Conservation (phyloP, 1,140 invertebrate species). For the Psix sp. region DNA sequence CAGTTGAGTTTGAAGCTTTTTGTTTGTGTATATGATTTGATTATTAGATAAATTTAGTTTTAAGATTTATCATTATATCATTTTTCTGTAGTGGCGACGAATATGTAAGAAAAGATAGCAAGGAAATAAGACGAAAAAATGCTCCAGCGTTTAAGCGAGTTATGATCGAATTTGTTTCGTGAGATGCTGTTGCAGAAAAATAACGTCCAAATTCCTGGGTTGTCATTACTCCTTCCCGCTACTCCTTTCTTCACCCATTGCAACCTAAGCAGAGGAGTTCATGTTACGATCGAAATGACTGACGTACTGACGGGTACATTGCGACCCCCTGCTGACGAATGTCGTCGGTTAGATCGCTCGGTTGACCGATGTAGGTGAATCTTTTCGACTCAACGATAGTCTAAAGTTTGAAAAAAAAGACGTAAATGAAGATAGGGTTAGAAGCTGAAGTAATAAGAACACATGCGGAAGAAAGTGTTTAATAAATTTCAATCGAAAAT, state of each 20-base stretch:
- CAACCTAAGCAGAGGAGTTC: constrained; percentile 59
- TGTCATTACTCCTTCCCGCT: constrained; percentile 54
- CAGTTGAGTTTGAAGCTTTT: too few species aligned
- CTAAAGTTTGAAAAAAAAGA: constrained; percentile 43
- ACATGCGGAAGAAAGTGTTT: constrained; percentile 24
- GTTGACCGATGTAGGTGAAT: constrained; percentile 73
- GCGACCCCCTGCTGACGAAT: constrained; percentile 72
- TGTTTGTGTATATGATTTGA: too few species aligned
- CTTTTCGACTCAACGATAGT: constrained; percentile 36
- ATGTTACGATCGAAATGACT: constrained; percentile 72
- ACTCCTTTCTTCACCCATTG: constrained; percentile 53
- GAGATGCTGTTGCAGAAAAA: constrained; percentile 38
- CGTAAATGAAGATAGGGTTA: constrained; percentile 29
- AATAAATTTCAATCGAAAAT: too few species aligned
- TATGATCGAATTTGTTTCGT: constrained; percentile 42
- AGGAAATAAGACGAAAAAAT: constrained; percentile 47
- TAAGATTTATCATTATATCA: too few species aligned
- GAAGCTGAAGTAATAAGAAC: constrained; percentile 34
- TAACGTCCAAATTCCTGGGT: constrained; percentile 64
- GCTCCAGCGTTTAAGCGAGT: constrained; percentile 9
- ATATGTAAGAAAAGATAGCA: too few species aligned
- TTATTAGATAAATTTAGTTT: too few species aligned
- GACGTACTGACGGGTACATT: constrained; percentile 74
- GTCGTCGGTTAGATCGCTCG: constrained; percentile 68
- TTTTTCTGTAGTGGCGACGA: too few species aligned